Conservation (phyloP, 2,797 vertebrate species). For the Microtus agrestis region DNA sequence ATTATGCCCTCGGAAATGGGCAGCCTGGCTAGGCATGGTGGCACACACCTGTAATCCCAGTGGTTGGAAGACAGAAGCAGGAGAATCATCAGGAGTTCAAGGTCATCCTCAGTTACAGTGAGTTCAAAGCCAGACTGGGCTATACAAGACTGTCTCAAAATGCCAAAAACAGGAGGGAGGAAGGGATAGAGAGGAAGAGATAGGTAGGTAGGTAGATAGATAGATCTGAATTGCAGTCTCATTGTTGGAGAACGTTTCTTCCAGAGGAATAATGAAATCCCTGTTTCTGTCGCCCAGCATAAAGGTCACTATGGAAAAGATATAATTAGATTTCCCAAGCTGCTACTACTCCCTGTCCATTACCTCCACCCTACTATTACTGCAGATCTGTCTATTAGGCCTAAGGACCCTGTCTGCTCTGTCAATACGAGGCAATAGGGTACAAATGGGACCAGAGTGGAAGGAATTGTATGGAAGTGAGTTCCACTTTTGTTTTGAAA, state of each 20-base stretch:
- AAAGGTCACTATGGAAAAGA: conserved; percentile 4
- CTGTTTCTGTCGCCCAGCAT: conserved; percentile 40
- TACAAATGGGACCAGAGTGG: conserved; percentile 52
- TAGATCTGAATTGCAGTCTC: background rate
- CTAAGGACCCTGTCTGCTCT: conserved; percentile 27
- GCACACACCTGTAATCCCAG: background rate
- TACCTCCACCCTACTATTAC: conserved; percentile 6
- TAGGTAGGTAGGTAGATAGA: rapidly evolving
- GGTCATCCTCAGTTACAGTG: background rate
- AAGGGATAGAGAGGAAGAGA: background rate
- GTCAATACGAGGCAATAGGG: conserved; percentile 70
- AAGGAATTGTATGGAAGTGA: conserved; percentile 6
- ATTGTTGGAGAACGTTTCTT: background rate
- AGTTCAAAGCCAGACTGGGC: background rate
- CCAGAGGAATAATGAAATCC: conserved; percentile 35
- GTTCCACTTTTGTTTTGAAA: conserved; percentile 57
- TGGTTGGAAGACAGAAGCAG: background rate
- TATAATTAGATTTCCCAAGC: conserved; percentile 61
- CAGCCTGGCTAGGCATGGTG: background rate
- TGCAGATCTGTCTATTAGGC: conserved; percentile 10
- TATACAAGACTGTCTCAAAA: background rate
- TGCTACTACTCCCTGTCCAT: conserved; percentile 3
- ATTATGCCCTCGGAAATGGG: background rate
- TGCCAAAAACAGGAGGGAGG: background rate
- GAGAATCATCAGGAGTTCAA: background rate